These are phyloP conservation scores for Cantharis rustica DNA, from an alignment of 2,888 invertebrate genomes.

Conservation along the genomic window DNA sequence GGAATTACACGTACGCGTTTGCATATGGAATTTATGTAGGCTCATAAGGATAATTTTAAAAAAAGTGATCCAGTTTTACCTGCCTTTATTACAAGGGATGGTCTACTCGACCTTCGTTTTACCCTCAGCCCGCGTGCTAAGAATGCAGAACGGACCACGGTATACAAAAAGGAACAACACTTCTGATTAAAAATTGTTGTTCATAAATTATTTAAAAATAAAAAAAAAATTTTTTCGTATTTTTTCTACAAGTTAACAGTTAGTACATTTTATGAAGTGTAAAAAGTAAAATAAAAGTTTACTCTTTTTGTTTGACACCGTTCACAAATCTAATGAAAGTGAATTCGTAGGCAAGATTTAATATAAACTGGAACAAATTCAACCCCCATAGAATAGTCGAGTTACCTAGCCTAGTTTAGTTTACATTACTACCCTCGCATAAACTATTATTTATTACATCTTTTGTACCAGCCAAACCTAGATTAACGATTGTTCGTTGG, in stretches of 20 bases:
- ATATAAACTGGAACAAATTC: slow-evolving; percentile 5
- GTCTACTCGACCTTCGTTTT: slow-evolving; percentile 19
- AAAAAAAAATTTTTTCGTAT: not conserved
- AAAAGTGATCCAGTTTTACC: slow-evolving; percentile 32
- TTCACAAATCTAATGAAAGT: not conserved
- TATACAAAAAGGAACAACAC: not conserved
- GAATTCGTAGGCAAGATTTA: not conserved
- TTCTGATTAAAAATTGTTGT: not conserved
- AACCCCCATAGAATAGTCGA: not conserved
- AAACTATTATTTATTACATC: slow-evolving; percentile 40
- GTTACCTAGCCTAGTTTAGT: slow-evolving; percentile 25
- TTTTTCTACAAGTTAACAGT: not conserved
- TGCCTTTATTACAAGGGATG: slow-evolving; percentile 32
- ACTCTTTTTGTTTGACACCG: not conserved
- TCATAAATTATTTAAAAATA: not conserved
- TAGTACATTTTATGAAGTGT: not conserved
- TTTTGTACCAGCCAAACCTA: slow-evolving; percentile 37
- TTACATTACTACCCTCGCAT: slow-evolving; percentile 31
- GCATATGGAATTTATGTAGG: slow-evolving; percentile 19
- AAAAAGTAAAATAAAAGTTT: not conserved
- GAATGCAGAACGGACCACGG: slow-evolving; percentile 16
- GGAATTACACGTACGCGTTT: slow-evolving; percentile 11
- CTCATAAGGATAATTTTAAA: slow-evolving; percentile 11
- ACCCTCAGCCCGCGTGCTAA: slow-evolving; percentile 22
- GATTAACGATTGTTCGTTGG: slow-evolving; percentile 40